Evolutionary conservation across 2,113 vertebrate species (phyloP).

Genomic region (Merops nubicus): DNA sequence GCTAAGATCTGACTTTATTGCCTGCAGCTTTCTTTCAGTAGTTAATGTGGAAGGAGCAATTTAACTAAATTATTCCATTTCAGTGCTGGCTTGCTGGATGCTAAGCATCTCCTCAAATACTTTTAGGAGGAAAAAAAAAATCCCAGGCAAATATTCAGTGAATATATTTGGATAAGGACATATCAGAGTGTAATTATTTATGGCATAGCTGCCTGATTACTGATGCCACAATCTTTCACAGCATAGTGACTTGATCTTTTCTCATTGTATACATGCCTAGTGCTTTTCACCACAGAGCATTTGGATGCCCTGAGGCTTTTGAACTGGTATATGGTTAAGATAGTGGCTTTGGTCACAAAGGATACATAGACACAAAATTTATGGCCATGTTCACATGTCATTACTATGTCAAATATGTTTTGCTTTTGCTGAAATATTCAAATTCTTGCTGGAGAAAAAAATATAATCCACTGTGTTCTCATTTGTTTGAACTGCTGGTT

Average conservation of each 20-base stretch:
- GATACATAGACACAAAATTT: not conserved
- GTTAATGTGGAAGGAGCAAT: not conserved
- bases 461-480: not conserved
- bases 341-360: not conserved
- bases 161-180: not conserved
- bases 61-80: not conserved
- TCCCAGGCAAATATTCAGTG: not conserved
- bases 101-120: not conserved
- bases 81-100: not conserved
- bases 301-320: not conserved
- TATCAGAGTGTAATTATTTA: not conserved
- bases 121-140: no score
- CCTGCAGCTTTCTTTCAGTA: not conserved
- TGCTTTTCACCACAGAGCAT: not conserved
- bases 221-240: not conserved
- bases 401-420: not conserved
- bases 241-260: no score
- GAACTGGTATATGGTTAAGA: not conserved
- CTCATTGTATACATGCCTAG: not conserved
- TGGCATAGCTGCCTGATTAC: not conserved
- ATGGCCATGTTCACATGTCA: not conserved
- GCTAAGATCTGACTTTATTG: not conserved
- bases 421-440: no score
- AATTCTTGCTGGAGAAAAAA: not conserved
- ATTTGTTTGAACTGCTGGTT: not conserved